These are phyloP conservation scores for Rhopilema esculentum DNA, from an alignment of 30 jellyfish, hydroid and myxozoan species.

Conservation along the genomic window DNA sequence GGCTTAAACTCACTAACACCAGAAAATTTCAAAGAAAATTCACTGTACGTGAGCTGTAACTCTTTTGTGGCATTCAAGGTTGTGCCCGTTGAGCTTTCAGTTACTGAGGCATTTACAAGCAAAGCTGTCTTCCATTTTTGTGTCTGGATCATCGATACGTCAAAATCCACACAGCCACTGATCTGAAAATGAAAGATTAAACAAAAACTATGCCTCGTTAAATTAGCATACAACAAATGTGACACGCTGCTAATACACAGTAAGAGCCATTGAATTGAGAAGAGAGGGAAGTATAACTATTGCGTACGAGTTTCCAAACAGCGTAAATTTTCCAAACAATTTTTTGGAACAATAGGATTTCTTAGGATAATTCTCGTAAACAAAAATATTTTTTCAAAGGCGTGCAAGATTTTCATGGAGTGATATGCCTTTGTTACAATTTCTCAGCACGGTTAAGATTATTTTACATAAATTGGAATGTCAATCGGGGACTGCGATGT, in stretches of 20 bases:
- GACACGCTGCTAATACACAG: too few relatives aligned
- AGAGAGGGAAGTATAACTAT: too few relatives aligned
- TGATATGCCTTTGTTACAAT: not conserved
- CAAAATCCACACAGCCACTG: constrained; percentile 77
- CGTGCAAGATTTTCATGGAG: not conserved
- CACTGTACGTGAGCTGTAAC: constrained; percentile 12
- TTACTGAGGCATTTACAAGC: constrained; percentile 64
- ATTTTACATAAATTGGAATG: too few relatives aligned
- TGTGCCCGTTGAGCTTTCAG: constrained; percentile 73
- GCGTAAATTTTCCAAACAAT: too few relatives aligned
- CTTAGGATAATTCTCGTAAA: too few relatives aligned
- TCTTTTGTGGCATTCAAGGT: constrained; percentile 46
- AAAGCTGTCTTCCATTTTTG: not conserved
- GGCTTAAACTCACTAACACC: constrained; percentile 71
- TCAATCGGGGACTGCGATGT: too few relatives aligned
- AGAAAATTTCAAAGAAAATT: constrained; percentile 24
- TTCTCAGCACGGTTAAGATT: not conserved
- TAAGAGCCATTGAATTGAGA: too few relatives aligned
- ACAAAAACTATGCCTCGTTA: not conserved
- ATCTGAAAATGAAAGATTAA: constrained; percentile 19
- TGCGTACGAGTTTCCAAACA: too few relatives aligned
- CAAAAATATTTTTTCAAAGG: not conserved
- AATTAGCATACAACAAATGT: too few relatives aligned
- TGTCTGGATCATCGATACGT: constrained; percentile 15
- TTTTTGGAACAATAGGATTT: too few relatives aligned